A percentile compares a stretch with the other conserved stretches of the same genome.
Conservation (phyloP, 2,797 vertebrate species). For the Okamejei kenojei region DNA sequence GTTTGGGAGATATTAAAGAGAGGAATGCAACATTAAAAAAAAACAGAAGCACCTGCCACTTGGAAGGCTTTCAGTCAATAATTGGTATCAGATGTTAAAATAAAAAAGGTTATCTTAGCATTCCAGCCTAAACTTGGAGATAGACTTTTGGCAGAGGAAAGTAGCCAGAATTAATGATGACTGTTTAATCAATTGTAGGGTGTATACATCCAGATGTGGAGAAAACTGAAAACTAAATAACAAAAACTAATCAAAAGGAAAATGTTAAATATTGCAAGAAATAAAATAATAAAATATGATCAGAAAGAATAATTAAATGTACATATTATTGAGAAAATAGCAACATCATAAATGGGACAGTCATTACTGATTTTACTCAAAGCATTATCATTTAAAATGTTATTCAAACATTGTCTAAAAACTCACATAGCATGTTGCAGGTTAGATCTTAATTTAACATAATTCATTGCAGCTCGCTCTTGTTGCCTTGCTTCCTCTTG, state of each 20-base stretch:
- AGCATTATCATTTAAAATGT: not conserved
- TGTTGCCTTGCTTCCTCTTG: conserved; percentile 96
- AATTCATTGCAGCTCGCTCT: conserved; percentile 95
- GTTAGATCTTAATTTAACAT: conserved; percentile 97
- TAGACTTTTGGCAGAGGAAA: not conserved
- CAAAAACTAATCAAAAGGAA: not conserved
- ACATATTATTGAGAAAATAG: not conserved
- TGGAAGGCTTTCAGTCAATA: not conserved
- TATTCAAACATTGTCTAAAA: not conserved
- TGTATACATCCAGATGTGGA: not conserved
- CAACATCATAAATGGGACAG: not conserved
- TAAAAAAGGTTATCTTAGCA: not conserved
- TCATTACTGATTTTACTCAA: not conserved
- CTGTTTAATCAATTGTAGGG: not conserved
- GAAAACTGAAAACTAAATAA: not conserved
- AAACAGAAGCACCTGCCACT: not conserved
- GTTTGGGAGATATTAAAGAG: not conserved
- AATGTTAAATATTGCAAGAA: not conserved
- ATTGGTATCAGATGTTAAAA: not conserved
- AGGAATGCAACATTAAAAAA: not conserved
- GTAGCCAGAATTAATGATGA: not conserved
- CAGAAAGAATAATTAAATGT: not conserved
- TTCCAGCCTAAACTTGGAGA: not conserved
- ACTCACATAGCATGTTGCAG: conserved; percentile 97
- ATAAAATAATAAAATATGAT: not conserved